Conservation (phyloP, 2,888 invertebrate genomes). For the Uloborus plumipes region DNA sequence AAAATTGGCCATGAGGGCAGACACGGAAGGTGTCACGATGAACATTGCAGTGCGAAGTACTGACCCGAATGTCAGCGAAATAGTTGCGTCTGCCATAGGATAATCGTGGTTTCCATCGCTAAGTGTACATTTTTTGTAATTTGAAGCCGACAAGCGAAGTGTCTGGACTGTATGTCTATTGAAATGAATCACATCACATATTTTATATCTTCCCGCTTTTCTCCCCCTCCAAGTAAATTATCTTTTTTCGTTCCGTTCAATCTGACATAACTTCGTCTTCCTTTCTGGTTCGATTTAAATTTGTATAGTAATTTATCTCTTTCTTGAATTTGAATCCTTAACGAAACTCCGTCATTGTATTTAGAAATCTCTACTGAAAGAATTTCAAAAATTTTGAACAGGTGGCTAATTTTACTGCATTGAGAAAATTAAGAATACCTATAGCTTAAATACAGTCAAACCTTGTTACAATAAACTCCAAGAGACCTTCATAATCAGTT, state of each 20-base stretch:
- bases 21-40: conserved; percentile 88
- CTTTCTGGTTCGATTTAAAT: not conserved
- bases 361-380: not conserved
- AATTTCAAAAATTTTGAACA: not conserved
- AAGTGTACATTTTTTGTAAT: conserved; percentile 26
- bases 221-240: not conserved
- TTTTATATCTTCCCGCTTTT: conserved; percentile 6
- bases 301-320: not conserved
- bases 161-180: conserved; percentile 12
- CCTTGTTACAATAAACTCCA: too few relatives aligned
- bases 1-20: conserved; percentile 81
- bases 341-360: not conserved
- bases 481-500: too few relatives aligned
- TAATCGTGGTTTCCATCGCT: conserved; percentile 69
- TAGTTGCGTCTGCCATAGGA: conserved; percentile 88
- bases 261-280: not conserved
- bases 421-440: not conserved
- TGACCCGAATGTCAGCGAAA: conserved; percentile 86
- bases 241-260: not conserved
- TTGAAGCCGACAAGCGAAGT: not conserved
- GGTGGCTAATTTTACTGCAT: not conserved
- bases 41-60: conserved; percentile 90
- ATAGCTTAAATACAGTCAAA: too few relatives aligned
- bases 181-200: conserved; percentile 25
- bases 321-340: not conserved